phyloP scores from a whole-genome alignment of 2,113 vertebrate genomes.

The Rhinolophus sinicus region DNA sequence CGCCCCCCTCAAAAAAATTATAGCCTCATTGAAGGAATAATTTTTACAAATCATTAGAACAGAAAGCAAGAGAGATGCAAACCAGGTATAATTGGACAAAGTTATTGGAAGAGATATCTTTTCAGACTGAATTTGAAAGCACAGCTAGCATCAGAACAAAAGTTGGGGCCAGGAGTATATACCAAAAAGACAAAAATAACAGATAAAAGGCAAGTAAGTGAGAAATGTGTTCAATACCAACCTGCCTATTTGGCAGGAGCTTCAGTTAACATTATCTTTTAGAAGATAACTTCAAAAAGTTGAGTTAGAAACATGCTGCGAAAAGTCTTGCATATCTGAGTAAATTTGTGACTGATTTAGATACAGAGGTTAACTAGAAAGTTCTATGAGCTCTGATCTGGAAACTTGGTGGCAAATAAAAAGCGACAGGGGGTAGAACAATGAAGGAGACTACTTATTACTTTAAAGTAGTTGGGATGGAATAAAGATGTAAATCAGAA shows the following conservation, averaged over 20 bases:
- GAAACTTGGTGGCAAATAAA: background rate
- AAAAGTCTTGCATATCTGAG: background rate
- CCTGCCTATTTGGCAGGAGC: background rate
- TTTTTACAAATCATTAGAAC: slow-evolving; percentile 1
- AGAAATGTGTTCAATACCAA: slow-evolving; percentile 22
- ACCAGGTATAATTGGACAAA: background rate
- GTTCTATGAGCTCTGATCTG: background rate
- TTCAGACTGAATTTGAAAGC: background rate
- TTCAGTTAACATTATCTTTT: background rate
- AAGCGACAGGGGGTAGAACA: background rate
- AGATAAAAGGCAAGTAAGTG: background rate
- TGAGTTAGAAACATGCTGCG: background rate
- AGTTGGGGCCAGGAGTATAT: background rate
- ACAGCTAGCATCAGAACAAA: background rate
- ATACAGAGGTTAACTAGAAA: background rate
- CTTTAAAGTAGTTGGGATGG: background rate
- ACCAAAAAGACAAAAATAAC: background rate
- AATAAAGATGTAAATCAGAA: background rate
- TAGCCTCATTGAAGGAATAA: background rate
- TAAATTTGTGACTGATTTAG: background rate
- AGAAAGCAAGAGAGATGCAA: background rate
- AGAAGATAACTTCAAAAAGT: background rate
- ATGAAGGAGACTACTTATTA: background rate
- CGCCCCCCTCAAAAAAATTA: background rate
- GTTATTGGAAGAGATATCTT: background rate